Percentiles rank a stretch among this genome's conserved stretches.
phyloP scores from a whole-genome alignment of 1,140 invertebrate species.

The Apis dorsata region DNA sequence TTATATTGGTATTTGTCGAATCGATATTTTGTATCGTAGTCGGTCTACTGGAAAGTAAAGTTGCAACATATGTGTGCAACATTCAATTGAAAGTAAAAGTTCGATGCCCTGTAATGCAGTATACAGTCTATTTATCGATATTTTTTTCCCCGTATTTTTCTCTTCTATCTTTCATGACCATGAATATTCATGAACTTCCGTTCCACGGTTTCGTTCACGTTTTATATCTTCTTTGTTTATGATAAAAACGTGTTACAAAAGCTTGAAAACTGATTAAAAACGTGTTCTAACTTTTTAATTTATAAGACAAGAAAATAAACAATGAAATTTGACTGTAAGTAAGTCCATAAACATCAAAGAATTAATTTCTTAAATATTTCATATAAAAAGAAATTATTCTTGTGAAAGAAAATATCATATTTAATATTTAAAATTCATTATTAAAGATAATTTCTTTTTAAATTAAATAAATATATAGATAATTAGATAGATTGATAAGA shows the following conservation, averaged over 20 bases:
- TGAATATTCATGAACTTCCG: conserved; percentile 44
- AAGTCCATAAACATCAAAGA: too few relatives aligned
- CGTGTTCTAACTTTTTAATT: too few relatives aligned
- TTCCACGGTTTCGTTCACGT: neutral
- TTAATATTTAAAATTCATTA: too few relatives aligned
- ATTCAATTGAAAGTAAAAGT: conserved; percentile 58
- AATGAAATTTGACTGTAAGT: too few relatives aligned
- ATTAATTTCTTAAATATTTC: too few relatives aligned
- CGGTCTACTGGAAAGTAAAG: neutral
- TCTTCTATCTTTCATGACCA: conserved; percentile 8
- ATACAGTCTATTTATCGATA: neutral
- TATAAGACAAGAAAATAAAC: too few relatives aligned
- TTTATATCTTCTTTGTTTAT: neutral
- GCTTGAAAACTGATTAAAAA: too few relatives aligned
- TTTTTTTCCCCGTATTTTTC: neutral
- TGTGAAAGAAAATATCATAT: too few relatives aligned
- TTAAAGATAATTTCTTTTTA: too few relatives aligned
- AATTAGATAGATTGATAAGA: too few relatives aligned
- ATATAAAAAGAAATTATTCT: too few relatives aligned
- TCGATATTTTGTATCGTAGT: conserved; percentile 1
- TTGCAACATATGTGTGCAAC: neutral
- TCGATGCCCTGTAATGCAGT: conserved; percentile 51
- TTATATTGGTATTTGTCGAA: neutral
- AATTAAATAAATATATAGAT: too few relatives aligned
- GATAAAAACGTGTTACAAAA: neutral